Base-by-base conservation (phyloP, 2,888 invertebrate genomes). In the Andrena flavipes region DNA sequence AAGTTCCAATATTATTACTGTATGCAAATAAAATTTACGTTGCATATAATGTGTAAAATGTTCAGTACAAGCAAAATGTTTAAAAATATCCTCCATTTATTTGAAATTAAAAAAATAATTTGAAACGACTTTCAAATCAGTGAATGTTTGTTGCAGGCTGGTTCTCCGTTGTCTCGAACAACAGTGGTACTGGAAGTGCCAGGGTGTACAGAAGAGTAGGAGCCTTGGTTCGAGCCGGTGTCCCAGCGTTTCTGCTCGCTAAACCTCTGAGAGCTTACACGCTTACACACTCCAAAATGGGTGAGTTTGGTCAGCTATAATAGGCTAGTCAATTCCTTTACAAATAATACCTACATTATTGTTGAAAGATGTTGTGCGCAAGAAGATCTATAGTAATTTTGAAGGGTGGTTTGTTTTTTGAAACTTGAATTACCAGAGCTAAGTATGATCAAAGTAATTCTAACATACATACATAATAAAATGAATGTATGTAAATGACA, bases 261-360 rank as follows among this genome's bases (percentile, higher is more conserved):
- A 93, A 93, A 88, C 93, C 93, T 26, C 88, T 93, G 33, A 88
- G 93, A 72, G 93, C 93, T 64, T 93, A 93, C 87, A 93, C 93
- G 68, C 88, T 93, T 62, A 93, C 93, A 78, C 93, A 93, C 69
- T 93, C 93, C 20, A 93, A 93, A 91, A 92, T 93, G 92, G 93
- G 93, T 93, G 85, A 90, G 91, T 87, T 76, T 67, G 54, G n/a
- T 60, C 72, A 33, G 20, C n/a, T 49, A 51, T 30, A 42, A 60
- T 64, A 42, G 20, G 16, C 16, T 30, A 60, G 56, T 23, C 35
- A 16, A 13, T 70, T 56, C 59, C 59, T n/a, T 59, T 26, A 29
- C 10, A 60, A 49, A 65, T 48, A 42, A 64, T 49, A 42, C 35
- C 3, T 10, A 16, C 33, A 48, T 64, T 48, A n/a, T 23, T 16